Evolutionary conservation across 2,797 vertebrate genomes (phyloP), one percentile per base, ranked within the genome.

Genomic region (Helicolenus hilgendorfi): DNA sequence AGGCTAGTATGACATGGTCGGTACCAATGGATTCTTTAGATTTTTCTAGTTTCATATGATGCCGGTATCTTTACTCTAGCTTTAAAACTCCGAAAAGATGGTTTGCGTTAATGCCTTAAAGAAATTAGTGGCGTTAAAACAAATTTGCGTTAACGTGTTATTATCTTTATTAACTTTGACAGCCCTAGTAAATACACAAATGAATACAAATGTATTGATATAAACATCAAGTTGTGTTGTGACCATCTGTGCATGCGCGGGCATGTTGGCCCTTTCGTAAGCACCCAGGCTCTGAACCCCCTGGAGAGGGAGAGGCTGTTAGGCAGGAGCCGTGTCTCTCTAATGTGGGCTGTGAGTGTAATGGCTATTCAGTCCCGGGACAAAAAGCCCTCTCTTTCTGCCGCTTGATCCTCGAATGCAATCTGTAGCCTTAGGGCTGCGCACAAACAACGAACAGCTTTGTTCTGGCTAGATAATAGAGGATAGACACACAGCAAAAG

Each of bases 331-430:
- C 10, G 33, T 72, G 87, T 92, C 85, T 93, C 89, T 95, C 96
- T 91, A 93, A 94, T 91, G 91, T 87, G 88, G 91, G 85, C 65
- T 78, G 79, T 80, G 86, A 94, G 74, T 82, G 92, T 89, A 93
- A 91, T 85, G 91, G 86, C 93, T 90, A 95, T 95, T 96, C 94
- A 96, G 92, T 81, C 59, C 35, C 1, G 27, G 89, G 80, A 96
- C 94, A 95, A 96, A 94, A 95, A 96, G 85, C 74, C 77, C 81
- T 91, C 92, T 95, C 88, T 94, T 78, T 92, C 90, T 88, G 83
- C 63, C 79, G 91, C 93, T 95, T 87, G 87, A 93, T 94, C 84
- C 90, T 89, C 80, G 41, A 94, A 95, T 91, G 92, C 91, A 91
- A 92, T 94, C 92, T 94, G 90, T 90, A 77, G 89, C 95, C 90